These are phyloP conservation scores for Cynopterus brachyotis DNA, from an alignment of 2,113 vertebrate species.

Conservation along the genomic window DNA sequence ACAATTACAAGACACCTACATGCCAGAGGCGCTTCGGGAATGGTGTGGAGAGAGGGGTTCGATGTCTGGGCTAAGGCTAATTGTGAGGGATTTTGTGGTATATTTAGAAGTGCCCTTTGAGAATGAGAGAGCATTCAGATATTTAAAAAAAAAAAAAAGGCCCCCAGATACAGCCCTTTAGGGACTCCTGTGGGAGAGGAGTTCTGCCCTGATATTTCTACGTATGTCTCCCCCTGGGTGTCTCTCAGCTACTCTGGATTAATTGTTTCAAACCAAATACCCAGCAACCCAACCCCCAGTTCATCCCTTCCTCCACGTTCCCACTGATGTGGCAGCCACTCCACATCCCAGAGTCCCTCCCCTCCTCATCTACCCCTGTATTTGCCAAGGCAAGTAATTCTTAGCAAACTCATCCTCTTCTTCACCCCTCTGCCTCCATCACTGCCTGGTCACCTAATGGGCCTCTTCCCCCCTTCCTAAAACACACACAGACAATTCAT, in stretches of 20 bases:
- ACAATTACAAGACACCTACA: conserved; percentile 64
- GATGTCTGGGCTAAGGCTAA: not conserved
- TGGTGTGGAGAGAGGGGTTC: too few species aligned
- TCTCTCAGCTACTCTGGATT: not conserved
- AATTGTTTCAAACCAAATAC: not conserved
- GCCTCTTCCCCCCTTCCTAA: not conserved
- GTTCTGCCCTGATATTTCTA: not conserved
- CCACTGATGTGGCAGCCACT: too few species aligned
- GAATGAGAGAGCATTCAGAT: not conserved
- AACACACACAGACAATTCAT: not conserved
- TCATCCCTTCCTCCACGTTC: not conserved
- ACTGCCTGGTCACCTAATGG: too few species aligned
- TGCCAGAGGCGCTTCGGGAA: not conserved
- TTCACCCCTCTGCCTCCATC: not conserved
- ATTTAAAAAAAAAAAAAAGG: not conserved
- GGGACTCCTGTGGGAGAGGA: not conserved
- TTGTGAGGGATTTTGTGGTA: not conserved
- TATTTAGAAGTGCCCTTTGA: not conserved
- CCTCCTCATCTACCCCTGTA: too few species aligned
- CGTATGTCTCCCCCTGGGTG: not conserved
- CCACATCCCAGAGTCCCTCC: not conserved
- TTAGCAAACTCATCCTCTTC: not conserved
- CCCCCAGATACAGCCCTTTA: not conserved
- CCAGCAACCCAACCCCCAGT: not conserved
- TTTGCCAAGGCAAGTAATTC: not conserved